These are phyloP conservation scores for Aptenodytes patagonicus DNA, from an alignment of 2,113 vertebrate species.

Conservation along the genomic window DNA sequence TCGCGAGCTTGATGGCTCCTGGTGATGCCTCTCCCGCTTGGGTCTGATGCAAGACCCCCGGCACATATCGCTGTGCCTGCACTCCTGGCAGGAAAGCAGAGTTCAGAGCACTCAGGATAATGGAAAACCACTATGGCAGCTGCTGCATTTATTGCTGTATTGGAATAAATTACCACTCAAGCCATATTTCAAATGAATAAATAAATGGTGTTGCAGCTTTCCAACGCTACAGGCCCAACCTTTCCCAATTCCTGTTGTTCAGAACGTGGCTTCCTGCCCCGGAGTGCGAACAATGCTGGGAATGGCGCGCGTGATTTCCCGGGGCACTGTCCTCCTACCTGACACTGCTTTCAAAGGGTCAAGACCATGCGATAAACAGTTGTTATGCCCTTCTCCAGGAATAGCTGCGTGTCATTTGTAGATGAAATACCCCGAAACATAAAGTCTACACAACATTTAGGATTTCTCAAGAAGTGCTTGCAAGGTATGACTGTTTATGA, in stretches of 20 bases:
- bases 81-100: background rate
- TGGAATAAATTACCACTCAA: background rate
- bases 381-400: background rate
- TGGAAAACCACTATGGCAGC: fast-evolving
- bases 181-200: background rate
- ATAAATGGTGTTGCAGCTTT: background rate
- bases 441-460: background rate
- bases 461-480: background rate
- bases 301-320: fast-evolving
- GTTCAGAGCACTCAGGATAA: background rate
- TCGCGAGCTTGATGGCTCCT: fast-evolving
- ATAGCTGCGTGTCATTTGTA: background rate
- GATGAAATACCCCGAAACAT: background rate
- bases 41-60: background rate
- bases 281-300: fast-evolving
- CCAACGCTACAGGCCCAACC: background rate
- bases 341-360: background rate
- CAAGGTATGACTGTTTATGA: background rate
- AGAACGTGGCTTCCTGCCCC: background rate
- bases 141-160: fast-evolving
- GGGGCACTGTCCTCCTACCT: background rate
- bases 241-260: background rate
- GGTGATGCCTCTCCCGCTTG: background rate
- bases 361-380: fast-evolving
- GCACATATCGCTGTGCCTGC: fast-evolving